Evolutionary conservation across 2,113 vertebrate species (phyloP), one percentile per base, ranked within the genome.

Genomic region (Paramisgurnus dabryanus): DNA sequence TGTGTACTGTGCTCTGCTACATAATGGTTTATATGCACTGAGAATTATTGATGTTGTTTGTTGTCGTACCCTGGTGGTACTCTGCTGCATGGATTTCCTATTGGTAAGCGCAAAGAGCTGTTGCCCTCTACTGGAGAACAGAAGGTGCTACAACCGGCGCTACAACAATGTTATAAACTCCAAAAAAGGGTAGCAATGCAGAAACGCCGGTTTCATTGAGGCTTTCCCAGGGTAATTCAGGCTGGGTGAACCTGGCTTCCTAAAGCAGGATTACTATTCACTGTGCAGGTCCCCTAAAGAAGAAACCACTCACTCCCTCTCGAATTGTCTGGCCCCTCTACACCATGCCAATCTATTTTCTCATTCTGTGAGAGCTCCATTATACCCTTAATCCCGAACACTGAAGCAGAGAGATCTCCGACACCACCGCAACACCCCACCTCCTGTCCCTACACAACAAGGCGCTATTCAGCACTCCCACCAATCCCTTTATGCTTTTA

Each of bases 61-160:
- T 50, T 18, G 74, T 79, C 57, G 17, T 18, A 12, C 50, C 4
- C 39, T 34, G 64, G 61, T 78, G 65, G 13, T 68, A 47, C 47
- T 58, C 76, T 81, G 22, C 43, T 67, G 11, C 39, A 41, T 11
- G 12, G 7, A 13, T 22, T 76, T 34, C 53, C 53, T 58, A 66
- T 45, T 39, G n/a, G 57, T 34, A 73, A 78, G 41, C 2, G 12
- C 43, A 87, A 84, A 76, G 67, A 71, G 85, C 80, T 89, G 87
- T 89, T 91, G 91, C 83, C 92, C 89, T 87, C 93, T 92, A 76
- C 89, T 92, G 92, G 89, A 69, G 9, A 11, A 13, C 22, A 50
- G 0, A 18, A 10, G 39, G 47, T 77, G 85, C 68, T 70, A 63
- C 87, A 86, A 8, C 7, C 12, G 9, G 18, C 4, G 8, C 7